Evolutionary conservation across 2,888 invertebrate genomes (phyloP), one percentile per base, ranked within the genome.

Genomic region (Lysandra bellargus): DNA sequence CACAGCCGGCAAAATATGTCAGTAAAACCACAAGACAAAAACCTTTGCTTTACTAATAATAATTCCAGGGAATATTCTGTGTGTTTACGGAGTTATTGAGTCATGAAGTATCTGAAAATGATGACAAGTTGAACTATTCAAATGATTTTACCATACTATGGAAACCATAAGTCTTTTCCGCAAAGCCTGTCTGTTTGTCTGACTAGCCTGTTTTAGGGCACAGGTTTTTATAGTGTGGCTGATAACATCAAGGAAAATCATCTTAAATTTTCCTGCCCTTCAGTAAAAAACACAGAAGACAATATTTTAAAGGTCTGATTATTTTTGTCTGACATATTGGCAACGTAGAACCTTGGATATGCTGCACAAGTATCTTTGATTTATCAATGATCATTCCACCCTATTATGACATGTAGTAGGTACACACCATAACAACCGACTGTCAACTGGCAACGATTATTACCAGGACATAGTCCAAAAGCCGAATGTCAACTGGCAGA

Each of bases 21-120:
- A 69, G 69, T 37, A 37, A 69, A 69, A 69, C 17, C 69, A 37
- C 69, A 69, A 33, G 69, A 37, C 14, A 69, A 69, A 69, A 69
- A 69, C 69, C 69, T 64, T 1, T 30, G 12, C 9, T 12, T 69
- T 69, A 69, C 69, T 69, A 69, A 69, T 37, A 69, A 69, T 69
- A 69, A 33, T 69, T 69, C 69, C 14, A 37, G 33, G 14, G 33
- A 69, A 33, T 14, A 69, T 69, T 69, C 14, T 33, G 69, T 69
- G 30, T 69, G n/a, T 69, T 69, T 69, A 14, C 69, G 69, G 33
- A 69, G 37, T 69, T 37, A 37, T 69, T 69, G 33, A 69, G 33
- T 69, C 69, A 69, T 5, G 33, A 33, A 69, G 17, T 33, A 4
- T 33, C 14, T 69, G 33, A 69, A 69, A 14, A 33, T 69, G 33